A percentile compares a stretch with the other conserved stretches of the same genome.
These are phyloP conservation scores for Perodicticus potto DNA, from an alignment of 2,797 vertebrate genomes.

Conservation along the genomic window DNA sequence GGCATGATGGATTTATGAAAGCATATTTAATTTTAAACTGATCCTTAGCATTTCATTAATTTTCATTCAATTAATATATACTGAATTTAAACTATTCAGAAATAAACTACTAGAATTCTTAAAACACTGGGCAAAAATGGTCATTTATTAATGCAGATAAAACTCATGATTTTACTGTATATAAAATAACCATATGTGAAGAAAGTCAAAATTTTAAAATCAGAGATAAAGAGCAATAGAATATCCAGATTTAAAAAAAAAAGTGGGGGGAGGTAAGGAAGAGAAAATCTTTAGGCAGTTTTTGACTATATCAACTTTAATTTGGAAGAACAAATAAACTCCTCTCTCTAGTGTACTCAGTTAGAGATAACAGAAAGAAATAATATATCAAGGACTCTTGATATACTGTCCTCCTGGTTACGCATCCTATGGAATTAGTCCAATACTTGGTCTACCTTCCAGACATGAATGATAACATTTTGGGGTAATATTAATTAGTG, in stretches of 20 bases:
- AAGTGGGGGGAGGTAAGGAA: fast-evolving
- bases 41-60: conserved; percentile 12
- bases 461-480: too few relatives aligned
- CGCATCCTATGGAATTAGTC: not conserved
- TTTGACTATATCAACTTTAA: not conserved
- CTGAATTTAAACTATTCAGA: not conserved
- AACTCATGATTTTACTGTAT: not conserved
- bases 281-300: not conserved
- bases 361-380: not conserved
- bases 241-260: not conserved
- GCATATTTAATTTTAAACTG: not conserved
- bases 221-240: not conserved
- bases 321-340: not conserved
- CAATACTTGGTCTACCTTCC: too few relatives aligned
- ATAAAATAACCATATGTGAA: not conserved
- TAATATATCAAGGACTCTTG: not conserved
- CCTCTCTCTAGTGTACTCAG: not conserved
- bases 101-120: not conserved
- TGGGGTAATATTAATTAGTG: not conserved
- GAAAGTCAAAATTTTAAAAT: conserved; percentile 3
- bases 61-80: not conserved
- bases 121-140: not conserved
- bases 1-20: not conserved
- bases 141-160: not conserved
- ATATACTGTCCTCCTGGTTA: not conserved